phyloP scores from a whole-genome alignment of 2,888 invertebrate species.

The Eumerus sabulonum region DNA sequence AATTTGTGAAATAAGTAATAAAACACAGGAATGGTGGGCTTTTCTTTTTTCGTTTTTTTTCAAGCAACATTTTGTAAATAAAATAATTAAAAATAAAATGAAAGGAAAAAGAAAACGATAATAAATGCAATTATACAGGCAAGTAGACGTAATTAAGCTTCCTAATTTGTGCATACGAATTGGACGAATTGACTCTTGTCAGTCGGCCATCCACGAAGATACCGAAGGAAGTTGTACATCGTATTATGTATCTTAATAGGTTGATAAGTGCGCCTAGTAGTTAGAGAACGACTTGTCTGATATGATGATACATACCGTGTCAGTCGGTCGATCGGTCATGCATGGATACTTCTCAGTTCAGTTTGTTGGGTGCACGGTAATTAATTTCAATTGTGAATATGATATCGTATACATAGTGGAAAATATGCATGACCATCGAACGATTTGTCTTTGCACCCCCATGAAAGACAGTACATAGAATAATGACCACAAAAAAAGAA shows the following conservation, averaged over 20 bases:
- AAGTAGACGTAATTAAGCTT: slow-evolving; percentile 61
- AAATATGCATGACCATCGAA: no score
- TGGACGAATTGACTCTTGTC: slow-evolving; percentile 21
- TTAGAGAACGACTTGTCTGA: slow-evolving; percentile 14
- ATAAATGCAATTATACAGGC: slow-evolving; percentile 63
- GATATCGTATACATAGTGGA: no score
- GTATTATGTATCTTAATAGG: neutral
- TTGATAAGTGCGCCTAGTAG: slow-evolving; percentile 3
- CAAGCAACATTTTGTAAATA: slow-evolving; percentile 44
- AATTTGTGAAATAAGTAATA: slow-evolving; percentile 65
- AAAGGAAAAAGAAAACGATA: slow-evolving; percentile 54
- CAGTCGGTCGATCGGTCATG: slow-evolving; percentile 32
- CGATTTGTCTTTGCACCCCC: no score
- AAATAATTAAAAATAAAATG: slow-evolving; percentile 52
- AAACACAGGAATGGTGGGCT: slow-evolving; percentile 57
- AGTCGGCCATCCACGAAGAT: no score
- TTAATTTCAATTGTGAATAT: slow-evolving; percentile 48
- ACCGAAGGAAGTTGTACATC: no score
- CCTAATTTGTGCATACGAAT: slow-evolving; percentile 63
- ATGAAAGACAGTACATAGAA: no score
- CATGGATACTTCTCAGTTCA: slow-evolving; percentile 25
- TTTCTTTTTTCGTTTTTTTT: slow-evolving; percentile 20
- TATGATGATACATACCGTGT: slow-evolving; percentile 26
- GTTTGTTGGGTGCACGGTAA: slow-evolving; percentile 38
- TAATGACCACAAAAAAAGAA: no score